These are phyloP conservation scores for Nemotelus pantherinus DNA, from an alignment of 2,888 invertebrate species.

Conservation along the genomic window DNA sequence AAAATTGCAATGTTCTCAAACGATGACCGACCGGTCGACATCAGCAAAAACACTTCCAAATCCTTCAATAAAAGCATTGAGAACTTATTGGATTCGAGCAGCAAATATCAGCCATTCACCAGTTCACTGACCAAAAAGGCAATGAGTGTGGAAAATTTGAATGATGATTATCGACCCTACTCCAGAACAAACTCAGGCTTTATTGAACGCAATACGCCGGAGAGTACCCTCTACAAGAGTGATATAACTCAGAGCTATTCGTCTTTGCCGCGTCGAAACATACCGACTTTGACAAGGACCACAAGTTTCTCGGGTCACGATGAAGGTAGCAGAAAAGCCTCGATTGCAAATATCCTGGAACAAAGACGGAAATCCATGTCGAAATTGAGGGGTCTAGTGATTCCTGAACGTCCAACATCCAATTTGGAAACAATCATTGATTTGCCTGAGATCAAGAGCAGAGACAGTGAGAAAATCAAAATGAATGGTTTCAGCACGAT, in stretches of 20 bases:
- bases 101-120: conserved; percentile 47
- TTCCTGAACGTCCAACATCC: conserved; percentile 74
- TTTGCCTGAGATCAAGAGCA: conserved; percentile 85
- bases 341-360: conserved; percentile 80
- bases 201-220: conserved; percentile 41
- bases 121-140: conserved; percentile 67
- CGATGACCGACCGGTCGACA: conserved; percentile 58
- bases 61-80: conserved; percentile 63
- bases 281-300: conserved; percentile 57
- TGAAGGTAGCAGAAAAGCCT: conserved; percentile 69
- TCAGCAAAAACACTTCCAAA: conserved; percentile 53
- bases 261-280: conserved; percentile 55
- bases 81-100: conserved; percentile 59
- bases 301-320: conserved; percentile 65
- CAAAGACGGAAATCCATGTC: conserved; percentile 84
- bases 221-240: conserved; percentile 48
- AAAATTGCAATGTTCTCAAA: conserved; percentile 89
- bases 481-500: conserved; percentile 55
- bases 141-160: conserved; percentile 69
- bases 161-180: conserved; percentile 54
- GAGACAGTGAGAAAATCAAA: conserved; percentile 69
- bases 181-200: conserved; percentile 56
- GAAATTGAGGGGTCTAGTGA: conserved; percentile 86
- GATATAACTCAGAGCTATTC: conserved; percentile 58
- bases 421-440: conserved; percentile 72